A percentile compares a stretch with the other conserved stretches of the same genome.
Conservation (phyloP, 2,888 invertebrate genomes). For the Chaetogeoica ovagalla region DNA sequence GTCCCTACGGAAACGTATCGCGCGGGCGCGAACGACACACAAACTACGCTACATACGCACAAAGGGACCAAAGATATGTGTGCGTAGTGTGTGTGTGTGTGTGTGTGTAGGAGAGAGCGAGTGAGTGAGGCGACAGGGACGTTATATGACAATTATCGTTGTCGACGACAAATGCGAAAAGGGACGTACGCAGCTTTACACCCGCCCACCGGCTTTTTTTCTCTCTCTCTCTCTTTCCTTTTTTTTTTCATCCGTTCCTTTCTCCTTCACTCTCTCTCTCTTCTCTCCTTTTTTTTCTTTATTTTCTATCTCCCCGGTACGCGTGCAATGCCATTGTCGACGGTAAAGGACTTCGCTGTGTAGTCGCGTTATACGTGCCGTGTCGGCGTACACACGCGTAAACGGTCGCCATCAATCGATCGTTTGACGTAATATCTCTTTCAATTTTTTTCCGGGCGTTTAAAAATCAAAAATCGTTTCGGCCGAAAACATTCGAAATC, state of each 20-base stretch:
- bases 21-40: neutral
- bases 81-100: neutral
- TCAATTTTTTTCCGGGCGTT: too few species aligned
- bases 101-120: neutral
- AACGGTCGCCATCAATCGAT: neutral
- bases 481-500: too few species aligned
- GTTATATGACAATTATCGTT: conserved; percentile 35
- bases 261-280: neutral
- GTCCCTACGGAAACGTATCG: too few species aligned
- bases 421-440: neutral
- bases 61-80: neutral
- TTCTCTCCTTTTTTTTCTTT: neutral
- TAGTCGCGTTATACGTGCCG: too few species aligned
- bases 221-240: neutral
- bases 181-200: conserved; percentile 32
- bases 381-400: neutral
- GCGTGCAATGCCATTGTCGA: neutral
- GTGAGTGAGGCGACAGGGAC: neutral
- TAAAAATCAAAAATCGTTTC: too few species aligned
- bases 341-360: too few species aligned
- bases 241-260: too few species aligned
- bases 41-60: too few species aligned
- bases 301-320: too few species aligned
- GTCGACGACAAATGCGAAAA: neutral
- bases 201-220: conserved; percentile 25